Evolutionary conservation across 2,888 invertebrate species (phyloP).

Genomic region (Heteropelma amictum): DNA sequence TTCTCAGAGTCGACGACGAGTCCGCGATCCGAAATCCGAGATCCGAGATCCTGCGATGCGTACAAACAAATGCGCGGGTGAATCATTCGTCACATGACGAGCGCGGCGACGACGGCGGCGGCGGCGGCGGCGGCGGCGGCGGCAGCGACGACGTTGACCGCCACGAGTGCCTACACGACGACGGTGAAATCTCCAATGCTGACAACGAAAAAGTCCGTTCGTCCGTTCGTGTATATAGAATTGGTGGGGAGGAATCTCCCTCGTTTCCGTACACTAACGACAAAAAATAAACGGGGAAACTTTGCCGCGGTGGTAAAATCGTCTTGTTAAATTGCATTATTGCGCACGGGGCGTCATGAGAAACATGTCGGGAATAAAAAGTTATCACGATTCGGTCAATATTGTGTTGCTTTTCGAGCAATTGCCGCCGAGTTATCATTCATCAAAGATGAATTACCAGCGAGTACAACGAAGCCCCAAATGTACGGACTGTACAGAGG

Average conservation of each 20-base stretch:
- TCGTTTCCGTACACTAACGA: slow-evolving; percentile 34
- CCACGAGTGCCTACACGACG: no score
- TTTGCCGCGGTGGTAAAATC: slow-evolving; percentile 47
- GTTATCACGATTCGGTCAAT: slow-evolving; percentile 70
- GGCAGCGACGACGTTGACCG: no score
- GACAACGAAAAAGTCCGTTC: slow-evolving; percentile 14
- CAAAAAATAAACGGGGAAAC: slow-evolving; percentile 16
- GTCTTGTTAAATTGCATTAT: slow-evolving; percentile 65
- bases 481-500: slow-evolving; percentile 65
- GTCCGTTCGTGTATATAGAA: background rate
- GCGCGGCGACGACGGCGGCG: no score
- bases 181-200: slow-evolving; percentile 37
- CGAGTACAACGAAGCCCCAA: background rate
- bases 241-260: slow-evolving; percentile 11
- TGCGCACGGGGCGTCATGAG: slow-evolving; percentile 68
- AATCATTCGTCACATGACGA: slow-evolving; percentile 55
- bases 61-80: slow-evolving; percentile 40
- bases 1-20: no score
- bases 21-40: no score
- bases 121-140: no score
- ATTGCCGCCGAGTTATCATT: slow-evolving; percentile 63
- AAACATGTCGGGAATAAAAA: slow-evolving; percentile 72
- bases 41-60: no score
- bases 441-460: slow-evolving; percentile 54
- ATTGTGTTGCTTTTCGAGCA: slow-evolving; percentile 57